These are phyloP conservation scores for Pica pica DNA, from an alignment of 2,113 vertebrate genomes.

Conservation along the genomic window DNA sequence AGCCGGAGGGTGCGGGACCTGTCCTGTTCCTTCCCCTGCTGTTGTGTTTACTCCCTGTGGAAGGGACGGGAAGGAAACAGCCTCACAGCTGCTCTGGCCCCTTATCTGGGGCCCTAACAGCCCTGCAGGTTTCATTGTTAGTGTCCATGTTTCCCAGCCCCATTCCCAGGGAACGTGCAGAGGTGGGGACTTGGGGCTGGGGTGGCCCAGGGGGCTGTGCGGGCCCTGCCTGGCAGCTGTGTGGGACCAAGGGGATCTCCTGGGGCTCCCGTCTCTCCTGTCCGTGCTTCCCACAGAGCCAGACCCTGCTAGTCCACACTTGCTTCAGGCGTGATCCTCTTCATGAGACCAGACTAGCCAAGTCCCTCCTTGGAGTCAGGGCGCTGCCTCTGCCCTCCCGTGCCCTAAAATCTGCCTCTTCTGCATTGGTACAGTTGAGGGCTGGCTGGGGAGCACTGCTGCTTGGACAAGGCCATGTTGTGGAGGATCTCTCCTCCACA, in stretches of 20 bases:
- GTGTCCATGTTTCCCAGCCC: neutral
- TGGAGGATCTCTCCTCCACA: neutral
- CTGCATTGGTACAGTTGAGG: fast-evolving
- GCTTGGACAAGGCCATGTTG: fast-evolving
- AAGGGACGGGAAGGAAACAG: constrained; percentile 52
- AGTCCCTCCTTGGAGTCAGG: neutral
- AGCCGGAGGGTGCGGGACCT: neutral
- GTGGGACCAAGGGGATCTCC: neutral
- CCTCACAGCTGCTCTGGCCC: neutral
- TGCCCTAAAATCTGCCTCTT: neutral
- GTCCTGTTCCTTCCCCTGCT: neutral
- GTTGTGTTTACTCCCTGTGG: constrained; percentile 28
- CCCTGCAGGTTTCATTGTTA: constrained; percentile 24
- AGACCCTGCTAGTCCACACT: neutral
- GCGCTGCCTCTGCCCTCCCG: neutral
- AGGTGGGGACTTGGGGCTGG: neutral
- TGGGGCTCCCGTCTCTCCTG: neutral
- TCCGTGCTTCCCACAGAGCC: neutral
- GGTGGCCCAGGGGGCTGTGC: neutral
- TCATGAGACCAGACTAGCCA: neutral
- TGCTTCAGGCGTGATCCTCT: neutral
- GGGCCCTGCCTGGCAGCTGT: neutral
- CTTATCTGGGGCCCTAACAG: constrained; percentile 20
- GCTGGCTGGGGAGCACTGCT: neutral
- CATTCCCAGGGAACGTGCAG: neutral